A percentile compares a stretch with the other conserved stretches of the same genome.
Evolutionary conservation across 1,140 invertebrate species (phyloP).

Genomic region (Hylyphantes graminicola): DNA sequence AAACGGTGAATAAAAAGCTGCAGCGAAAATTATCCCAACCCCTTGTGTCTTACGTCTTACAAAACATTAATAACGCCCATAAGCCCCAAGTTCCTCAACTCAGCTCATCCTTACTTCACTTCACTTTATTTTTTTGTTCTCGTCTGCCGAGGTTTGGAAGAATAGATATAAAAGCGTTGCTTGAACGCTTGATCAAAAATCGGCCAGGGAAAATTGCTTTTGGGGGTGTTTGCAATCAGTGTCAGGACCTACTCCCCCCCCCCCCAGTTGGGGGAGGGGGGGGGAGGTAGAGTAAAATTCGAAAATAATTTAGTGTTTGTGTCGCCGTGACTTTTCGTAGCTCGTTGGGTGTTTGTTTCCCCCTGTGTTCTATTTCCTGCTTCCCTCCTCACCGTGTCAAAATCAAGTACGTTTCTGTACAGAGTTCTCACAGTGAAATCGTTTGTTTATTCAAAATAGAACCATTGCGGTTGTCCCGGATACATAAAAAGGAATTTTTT

Average conservation of each 20-base stretch:
- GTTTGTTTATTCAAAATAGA: slow-evolving; percentile 26
- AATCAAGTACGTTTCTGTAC: background rate
- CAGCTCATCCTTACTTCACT: slow-evolving; percentile 25
- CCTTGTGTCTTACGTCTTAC: background rate
- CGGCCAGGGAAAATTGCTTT: slow-evolving; percentile 50
- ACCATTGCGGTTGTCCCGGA: background rate
- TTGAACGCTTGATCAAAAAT: slow-evolving; percentile 46
- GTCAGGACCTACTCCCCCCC: slow-evolving; percentile 3
- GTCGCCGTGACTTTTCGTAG: slow-evolving; percentile 43
- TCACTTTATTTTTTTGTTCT: slow-evolving; percentile 2
- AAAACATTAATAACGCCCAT: slow-evolving; percentile 25
- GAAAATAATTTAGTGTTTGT: slow-evolving; percentile 59
- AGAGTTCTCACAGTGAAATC: background rate
- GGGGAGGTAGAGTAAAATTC: slow-evolving; percentile 24
- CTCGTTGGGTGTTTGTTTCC: slow-evolving; percentile 2
- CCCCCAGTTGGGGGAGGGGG: background rate
- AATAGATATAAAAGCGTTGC: slow-evolving; percentile 33
- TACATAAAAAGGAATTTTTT: too few relatives aligned
- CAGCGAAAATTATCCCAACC: slow-evolving; percentile 15
- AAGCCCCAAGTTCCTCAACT: slow-evolving; percentile 27
- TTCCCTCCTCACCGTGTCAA: background rate
- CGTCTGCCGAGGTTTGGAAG: background rate
- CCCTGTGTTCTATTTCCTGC: slow-evolving; percentile 6
- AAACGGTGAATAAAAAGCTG: background rate
- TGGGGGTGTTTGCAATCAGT: slow-evolving; percentile 33